Conservation (phyloP, 53 echinoderm and acorn worm species). For the Paelopatides confundens region DNA sequence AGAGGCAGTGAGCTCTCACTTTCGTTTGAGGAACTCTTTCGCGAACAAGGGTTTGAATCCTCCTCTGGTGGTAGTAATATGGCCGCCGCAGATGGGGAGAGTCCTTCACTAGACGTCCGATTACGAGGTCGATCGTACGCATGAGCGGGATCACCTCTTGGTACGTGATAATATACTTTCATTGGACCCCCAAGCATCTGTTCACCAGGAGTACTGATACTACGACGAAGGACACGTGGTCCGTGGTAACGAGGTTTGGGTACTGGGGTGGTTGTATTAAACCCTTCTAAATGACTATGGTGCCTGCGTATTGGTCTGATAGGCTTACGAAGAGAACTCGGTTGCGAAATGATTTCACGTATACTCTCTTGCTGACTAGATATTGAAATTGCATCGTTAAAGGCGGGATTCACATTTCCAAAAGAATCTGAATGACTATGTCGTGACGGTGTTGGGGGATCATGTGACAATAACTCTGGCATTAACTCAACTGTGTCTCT, state of each 20-base stretch:
- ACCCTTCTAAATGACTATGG: conserved; percentile 17
- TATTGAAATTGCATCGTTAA: neutral
- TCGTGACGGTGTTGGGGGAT: neutral
- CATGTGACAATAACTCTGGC: neutral
- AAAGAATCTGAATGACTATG: neutral
- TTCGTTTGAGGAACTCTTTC: conserved; percentile 35
- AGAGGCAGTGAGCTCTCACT: conserved; percentile 62
- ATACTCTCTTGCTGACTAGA: neutral
- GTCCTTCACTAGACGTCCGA: conserved; percentile 84
- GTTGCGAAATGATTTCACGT: conserved; percentile 8
- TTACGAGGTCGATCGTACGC: conserved; percentile 76
- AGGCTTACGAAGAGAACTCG: neutral
- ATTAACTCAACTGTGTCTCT: neutral
- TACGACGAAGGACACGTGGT: conserved; percentile 61
- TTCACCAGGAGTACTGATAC: conserved; percentile 84
- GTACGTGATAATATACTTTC: conserved; percentile 87
- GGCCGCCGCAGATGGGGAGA: conserved; percentile 64
- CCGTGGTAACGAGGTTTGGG: conserved; percentile 29
- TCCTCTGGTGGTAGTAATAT: conserved; percentile 57
- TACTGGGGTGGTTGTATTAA: conserved; percentile 15
- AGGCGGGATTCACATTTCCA: conserved; percentile 23
- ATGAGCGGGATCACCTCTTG: conserved; percentile 64
- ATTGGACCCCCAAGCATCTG: conserved; percentile 53
- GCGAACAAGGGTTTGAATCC: neutral
- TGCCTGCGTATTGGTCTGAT: conserved; percentile 27